Percentiles rank a stretch among this genome's conserved stretches.
Evolutionary conservation across 2,113 vertebrate genomes (phyloP).

Genomic region (Urocolius indicus): DNA sequence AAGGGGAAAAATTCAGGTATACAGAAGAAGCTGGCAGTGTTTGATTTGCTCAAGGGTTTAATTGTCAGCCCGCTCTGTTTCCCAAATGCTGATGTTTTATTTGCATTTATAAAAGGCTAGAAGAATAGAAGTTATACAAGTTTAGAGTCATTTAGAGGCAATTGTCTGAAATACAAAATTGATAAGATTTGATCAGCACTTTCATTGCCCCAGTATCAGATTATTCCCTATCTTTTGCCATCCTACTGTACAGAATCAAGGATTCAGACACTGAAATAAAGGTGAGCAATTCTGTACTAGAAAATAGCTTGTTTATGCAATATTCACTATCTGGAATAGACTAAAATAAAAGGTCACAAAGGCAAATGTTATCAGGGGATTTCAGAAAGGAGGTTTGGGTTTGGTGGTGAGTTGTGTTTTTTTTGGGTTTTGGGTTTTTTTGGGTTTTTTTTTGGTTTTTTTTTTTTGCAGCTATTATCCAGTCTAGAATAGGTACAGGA

Average conservation of each 20-base stretch:
- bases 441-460: too few species aligned
- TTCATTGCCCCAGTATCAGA: background rate
- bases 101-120: background rate
- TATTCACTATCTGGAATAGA: background rate
- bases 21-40: background rate
- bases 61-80: background rate
- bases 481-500: background rate
- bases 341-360: background rate
- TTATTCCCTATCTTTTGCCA: background rate
- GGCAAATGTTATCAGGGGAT: background rate
- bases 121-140: background rate
- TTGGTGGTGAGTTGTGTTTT: too few species aligned
- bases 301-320: conserved; percentile 6
- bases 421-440: too few species aligned
- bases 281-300: conserved; percentile 3
- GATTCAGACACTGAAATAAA: conserved; percentile 29
- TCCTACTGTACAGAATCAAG: background rate
- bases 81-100: background rate
- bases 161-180: conserved; percentile 11
- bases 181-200: conserved; percentile 14
- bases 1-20: background rate
- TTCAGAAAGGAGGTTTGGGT: background rate
- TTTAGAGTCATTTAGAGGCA: background rate
- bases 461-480: background rate
- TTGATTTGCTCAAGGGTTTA: background rate